Evolutionary conservation across 35 echinoderm and acorn worm genomes (phyloP).

Genomic region (Apostichopus parvimensis): DNA sequence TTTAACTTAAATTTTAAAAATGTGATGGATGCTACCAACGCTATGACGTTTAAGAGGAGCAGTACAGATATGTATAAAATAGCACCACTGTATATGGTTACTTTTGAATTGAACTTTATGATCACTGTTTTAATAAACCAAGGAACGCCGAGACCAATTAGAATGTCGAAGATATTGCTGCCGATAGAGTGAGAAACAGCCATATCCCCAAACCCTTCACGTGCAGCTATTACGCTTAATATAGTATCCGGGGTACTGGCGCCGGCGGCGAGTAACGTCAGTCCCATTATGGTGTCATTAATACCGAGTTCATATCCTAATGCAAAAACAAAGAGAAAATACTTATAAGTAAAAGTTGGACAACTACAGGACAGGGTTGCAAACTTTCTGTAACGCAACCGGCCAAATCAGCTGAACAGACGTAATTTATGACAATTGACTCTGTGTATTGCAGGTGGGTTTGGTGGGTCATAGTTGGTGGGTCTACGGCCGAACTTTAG

Average conservation of each 20-base stretch:
- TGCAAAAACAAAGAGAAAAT: constrained; percentile 1
- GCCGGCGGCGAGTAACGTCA: constrained; percentile 81
- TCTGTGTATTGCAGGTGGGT: too few species aligned
- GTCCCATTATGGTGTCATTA: constrained; percentile 81
- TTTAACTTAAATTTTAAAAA: constrained; percentile 53
- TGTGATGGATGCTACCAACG: constrained; percentile 43
- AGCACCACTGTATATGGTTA: constrained; percentile 69
- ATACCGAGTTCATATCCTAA: constrained; percentile 71
- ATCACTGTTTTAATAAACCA: constrained; percentile 87
- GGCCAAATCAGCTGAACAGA: too few species aligned
- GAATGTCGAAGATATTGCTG: constrained; percentile 95
- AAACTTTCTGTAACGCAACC: too few species aligned
- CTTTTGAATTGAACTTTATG: constrained; percentile 31
- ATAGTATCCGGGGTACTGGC: constrained; percentile 86
- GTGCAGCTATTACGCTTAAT: constrained; percentile 77
- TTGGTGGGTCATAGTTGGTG: too few species aligned
- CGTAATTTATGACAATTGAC: too few species aligned
- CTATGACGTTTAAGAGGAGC: constrained; percentile 63
- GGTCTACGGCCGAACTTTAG: too few species aligned
- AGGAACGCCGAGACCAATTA: constrained; percentile 86
- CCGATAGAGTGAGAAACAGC: constrained; percentile 95
- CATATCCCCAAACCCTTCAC: constrained; percentile 89
- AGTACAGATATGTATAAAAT: constrained; percentile 63
- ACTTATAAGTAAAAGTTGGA: neutral
- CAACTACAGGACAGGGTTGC: too few species aligned